Conservation (phyloP, 1,140 invertebrate species). For the Palaemon carinicauda region DNA sequence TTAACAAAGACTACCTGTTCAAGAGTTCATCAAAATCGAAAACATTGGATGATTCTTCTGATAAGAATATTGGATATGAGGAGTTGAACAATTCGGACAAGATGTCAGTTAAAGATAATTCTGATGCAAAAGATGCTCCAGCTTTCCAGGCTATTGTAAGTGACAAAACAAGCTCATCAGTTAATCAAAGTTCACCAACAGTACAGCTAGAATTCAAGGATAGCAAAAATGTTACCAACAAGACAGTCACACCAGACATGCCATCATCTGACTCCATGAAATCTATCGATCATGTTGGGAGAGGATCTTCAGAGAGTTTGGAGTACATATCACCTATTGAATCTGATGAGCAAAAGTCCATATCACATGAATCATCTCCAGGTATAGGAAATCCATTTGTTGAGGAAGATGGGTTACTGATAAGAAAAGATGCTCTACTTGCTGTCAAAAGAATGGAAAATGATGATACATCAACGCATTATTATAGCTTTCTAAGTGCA, state of each 20-base stretch:
- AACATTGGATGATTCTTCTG: background rate
- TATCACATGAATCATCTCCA: conserved; percentile 25
- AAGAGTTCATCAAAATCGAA: background rate
- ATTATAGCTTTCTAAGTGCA: conserved; percentile 32
- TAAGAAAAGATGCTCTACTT: conserved; percentile 26
- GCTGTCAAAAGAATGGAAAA: conserved; percentile 37
- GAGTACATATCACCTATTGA: conserved; percentile 29
- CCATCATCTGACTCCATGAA: background rate
- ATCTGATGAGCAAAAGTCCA: conserved; percentile 30
- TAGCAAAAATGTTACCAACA: too few species aligned
- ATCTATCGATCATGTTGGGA: background rate
- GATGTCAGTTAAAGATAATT: background rate
- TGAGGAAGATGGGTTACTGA: conserved; percentile 23
- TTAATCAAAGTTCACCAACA: too few species aligned
- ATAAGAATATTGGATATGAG: background rate
- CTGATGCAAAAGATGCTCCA: background rate
- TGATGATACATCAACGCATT: conserved; percentile 30
- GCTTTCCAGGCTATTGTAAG: too few species aligned
- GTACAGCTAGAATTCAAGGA: too few species aligned
- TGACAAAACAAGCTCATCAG: too few species aligned
- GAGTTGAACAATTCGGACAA: background rate
- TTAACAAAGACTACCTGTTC: conserved; percentile 22
- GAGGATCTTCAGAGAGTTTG: conserved; percentile 25
- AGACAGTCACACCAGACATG: background rate
- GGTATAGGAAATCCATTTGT: conserved; percentile 29